phyloP scores from a whole-genome alignment of 1,140 invertebrate species.

The Dendroctonus ponderosae region DNA sequence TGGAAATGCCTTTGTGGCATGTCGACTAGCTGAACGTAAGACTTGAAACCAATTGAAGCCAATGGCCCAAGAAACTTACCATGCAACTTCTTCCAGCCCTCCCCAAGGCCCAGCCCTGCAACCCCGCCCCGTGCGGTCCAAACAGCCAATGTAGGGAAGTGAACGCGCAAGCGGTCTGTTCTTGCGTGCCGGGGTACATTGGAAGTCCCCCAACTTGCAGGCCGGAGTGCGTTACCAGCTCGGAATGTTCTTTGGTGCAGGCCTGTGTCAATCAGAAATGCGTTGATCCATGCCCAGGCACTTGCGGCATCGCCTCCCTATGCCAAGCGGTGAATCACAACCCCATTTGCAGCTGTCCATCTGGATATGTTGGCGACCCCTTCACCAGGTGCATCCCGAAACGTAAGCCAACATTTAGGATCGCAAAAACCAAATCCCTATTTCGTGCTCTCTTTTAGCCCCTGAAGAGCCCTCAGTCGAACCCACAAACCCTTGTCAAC shows the following conservation, averaged over 20 bases:
- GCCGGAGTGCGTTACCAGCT: constrained; percentile 63
- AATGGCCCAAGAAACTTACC: neutral
- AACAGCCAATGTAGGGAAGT: constrained; percentile 61
- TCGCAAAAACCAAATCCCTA: neutral
- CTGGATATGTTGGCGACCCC: constrained; percentile 54
- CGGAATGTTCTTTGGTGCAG: constrained; percentile 60
- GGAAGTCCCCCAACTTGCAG: constrained; percentile 55
- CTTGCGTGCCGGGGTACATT: constrained; percentile 54
- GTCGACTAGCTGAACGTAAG: constrained; percentile 57
- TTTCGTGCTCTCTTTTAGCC: constrained; percentile 41
- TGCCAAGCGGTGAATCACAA: constrained; percentile 65
- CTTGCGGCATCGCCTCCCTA: constrained; percentile 61
- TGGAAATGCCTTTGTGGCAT: constrained; percentile 66
- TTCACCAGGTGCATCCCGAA: constrained; percentile 65
- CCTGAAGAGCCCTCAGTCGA: constrained; percentile 50
- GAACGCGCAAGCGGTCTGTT: constrained; percentile 58
- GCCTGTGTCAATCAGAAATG: constrained; percentile 66
- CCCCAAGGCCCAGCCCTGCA: constrained; percentile 50
- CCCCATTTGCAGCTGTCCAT: constrained; percentile 51
- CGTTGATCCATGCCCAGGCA: constrained; percentile 61
- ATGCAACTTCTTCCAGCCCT: constrained; percentile 50
- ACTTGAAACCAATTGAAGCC: neutral
- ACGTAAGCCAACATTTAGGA: constrained; percentile 20
- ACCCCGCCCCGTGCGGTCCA: constrained; percentile 57
- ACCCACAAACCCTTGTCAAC: constrained; percentile 67